Conservation (phyloP, 2,888 invertebrate species). For the Cybosia mesomella region DNA sequence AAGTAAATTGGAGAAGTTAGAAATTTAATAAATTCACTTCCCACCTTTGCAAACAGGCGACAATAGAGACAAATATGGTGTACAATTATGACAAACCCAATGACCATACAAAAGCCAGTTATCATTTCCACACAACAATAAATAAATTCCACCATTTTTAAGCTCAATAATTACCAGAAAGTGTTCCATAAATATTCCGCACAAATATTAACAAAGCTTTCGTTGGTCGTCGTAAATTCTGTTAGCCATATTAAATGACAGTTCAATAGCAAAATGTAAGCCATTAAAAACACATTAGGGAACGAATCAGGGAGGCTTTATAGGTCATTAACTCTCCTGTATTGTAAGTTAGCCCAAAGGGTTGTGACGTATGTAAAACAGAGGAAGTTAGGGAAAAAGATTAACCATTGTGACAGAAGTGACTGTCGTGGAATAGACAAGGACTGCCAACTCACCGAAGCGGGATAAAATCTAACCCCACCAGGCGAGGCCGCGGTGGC, state of each 20-base stretch:
- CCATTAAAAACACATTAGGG: slow-evolving; percentile 84
- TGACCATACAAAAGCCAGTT: slow-evolving; percentile 5
- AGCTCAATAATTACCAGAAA: slow-evolving; percentile 38
- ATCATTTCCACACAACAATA: slow-evolving; percentile 15
- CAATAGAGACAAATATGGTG: neutral
- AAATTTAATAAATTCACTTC: neutral
- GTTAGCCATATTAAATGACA: slow-evolving; percentile 74
- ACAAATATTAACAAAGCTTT: slow-evolving; percentile 50
- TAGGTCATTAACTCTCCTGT: slow-evolving; percentile 78
- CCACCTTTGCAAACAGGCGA: neutral
- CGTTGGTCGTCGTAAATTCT: slow-evolving; percentile 64
- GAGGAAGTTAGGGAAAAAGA: slow-evolving; percentile 32
- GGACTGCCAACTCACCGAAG: neutral
- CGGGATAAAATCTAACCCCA: no score
- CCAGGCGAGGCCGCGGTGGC: no score
- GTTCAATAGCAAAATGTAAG: slow-evolving; percentile 78
- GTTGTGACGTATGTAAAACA: slow-evolving; percentile 48
- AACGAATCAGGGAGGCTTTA: slow-evolving; percentile 69
- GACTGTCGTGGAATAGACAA: neutral
- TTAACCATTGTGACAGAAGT: slow-evolving; percentile 10
- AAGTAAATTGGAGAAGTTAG: no score
- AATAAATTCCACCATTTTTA: slow-evolving; percentile 14
- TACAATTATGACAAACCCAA: neutral
- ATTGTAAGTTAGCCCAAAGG: slow-evolving; percentile 62
- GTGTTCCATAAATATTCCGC: slow-evolving; percentile 42